Evolutionary conservation across 64 coral and sea anemone genomes (phyloP).

Genomic region (Montipora cactus): DNA sequence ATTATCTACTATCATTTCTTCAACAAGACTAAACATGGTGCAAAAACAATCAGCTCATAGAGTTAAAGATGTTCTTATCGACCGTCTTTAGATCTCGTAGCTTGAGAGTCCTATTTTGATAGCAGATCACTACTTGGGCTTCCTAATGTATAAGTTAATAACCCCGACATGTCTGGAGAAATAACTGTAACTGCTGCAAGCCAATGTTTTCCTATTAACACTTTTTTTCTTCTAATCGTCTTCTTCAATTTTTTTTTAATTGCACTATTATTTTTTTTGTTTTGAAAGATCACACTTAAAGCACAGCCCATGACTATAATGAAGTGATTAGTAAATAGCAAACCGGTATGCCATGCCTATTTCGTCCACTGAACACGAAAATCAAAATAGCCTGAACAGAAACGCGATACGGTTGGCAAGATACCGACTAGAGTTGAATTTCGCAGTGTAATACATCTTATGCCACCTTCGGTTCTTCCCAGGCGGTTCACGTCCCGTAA

Average conservation of each 20-base stretch:
- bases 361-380: background rate
- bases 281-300: background rate
- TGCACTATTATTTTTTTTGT: background rate
- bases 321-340: background rate
- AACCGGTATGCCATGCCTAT: background rate
- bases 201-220: background rate
- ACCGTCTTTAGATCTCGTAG: background rate
- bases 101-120: background rate
- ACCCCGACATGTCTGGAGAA: background rate
- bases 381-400: background rate
- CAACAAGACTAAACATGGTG: background rate
- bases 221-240: background rate
- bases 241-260: background rate
- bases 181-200: background rate
- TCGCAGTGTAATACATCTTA: background rate
- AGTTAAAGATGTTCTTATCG: background rate
- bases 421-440: conserved; percentile 29
- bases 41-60: background rate
- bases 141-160: background rate
- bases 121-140: background rate
- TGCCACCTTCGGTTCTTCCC: conserved; percentile 4
- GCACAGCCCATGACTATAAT: no score
- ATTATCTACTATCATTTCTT: background rate
- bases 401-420: conserved; percentile 26
- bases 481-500: conserved; percentile 34